phyloP scores from a whole-genome alignment of 1,140 invertebrate species.

The Antheraea mylitta region DNA sequence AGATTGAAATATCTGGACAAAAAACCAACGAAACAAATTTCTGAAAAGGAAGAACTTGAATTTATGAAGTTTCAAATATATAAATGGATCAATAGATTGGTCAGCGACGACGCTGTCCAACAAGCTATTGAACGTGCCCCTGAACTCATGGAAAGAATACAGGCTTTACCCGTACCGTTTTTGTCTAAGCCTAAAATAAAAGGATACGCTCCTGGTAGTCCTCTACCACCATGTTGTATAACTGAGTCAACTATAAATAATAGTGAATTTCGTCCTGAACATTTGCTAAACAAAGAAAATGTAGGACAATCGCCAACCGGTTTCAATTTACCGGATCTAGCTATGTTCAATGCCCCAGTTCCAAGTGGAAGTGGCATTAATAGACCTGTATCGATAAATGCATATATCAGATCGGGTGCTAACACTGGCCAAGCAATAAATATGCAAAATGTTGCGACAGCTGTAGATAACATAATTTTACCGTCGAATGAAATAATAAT shows the following conservation, averaged over 20 bases:
- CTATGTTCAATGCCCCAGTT: background rate
- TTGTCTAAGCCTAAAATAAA: slow-evolving; percentile 2
- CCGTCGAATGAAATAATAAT: too few relatives aligned
- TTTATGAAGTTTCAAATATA: slow-evolving; percentile 60
- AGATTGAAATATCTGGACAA: slow-evolving; percentile 51
- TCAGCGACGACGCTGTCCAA: slow-evolving; percentile 29
- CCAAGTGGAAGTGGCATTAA: background rate
- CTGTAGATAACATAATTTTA: too few relatives aligned
- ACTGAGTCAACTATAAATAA: background rate
- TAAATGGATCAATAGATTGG: slow-evolving; percentile 52
- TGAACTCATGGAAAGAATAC: slow-evolving; percentile 41
- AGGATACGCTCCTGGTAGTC: background rate
- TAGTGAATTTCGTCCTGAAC: background rate
- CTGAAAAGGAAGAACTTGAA: slow-evolving; percentile 46
- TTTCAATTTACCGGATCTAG: background rate
- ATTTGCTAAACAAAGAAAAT: background rate
- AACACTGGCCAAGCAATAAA: background rate
- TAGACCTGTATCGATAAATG: background rate
- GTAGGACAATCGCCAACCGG: background rate
- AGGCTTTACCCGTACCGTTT: slow-evolving; percentile 31
- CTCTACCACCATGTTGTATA: background rate
- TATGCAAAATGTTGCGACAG: background rate
- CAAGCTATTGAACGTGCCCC: slow-evolving; percentile 33
- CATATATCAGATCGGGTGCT: background rate
- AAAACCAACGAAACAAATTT: slow-evolving; percentile 29